Percentiles rank a stretch among this genome's conserved stretches.
Evolutionary conservation across 2,888 invertebrate genomes (phyloP).

Genomic region (Flexamia atlantica): DNA sequence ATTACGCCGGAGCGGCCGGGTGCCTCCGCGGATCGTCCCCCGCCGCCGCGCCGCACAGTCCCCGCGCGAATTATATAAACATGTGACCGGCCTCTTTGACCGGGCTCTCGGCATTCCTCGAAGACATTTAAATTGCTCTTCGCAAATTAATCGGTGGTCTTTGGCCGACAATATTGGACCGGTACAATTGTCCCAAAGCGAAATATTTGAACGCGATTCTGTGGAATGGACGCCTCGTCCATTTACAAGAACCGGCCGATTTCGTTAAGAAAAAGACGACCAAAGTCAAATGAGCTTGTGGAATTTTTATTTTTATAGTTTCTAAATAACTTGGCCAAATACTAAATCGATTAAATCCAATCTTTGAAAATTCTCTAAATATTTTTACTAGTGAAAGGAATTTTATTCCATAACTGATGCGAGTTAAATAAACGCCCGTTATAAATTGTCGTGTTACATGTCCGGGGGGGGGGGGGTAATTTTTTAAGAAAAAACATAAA

Average conservation of each 20-base stretch:
- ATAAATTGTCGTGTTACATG: no score
- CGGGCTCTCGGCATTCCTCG: constrained; percentile 40
- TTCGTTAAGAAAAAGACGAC: neutral
- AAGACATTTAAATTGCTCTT: constrained; percentile 44
- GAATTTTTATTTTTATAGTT: neutral
- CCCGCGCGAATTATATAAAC: constrained; percentile 45
- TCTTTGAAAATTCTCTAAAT: no score
- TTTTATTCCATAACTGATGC: no score
- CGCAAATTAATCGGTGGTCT: constrained; percentile 55
- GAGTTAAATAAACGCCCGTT: no score
- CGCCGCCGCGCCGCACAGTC: neutral
- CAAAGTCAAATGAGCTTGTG: neutral
- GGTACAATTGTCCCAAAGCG: constrained; percentile 12
- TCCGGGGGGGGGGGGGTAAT: no score
- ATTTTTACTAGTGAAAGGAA: no score
- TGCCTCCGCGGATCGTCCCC: neutral
- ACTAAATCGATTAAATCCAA: no score
- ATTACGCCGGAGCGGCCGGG: constrained; percentile 2
- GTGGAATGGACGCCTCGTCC: constrained; percentile 25
- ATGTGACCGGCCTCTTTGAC: constrained; percentile 46
- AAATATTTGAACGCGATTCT: constrained; percentile 23
- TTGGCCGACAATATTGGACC: constrained; percentile 51
- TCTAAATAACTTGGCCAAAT: no score
- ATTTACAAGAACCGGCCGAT: constrained; percentile 36
- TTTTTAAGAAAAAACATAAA: no score